These are phyloP conservation scores for Bombus sylvicola DNA, from an alignment of 1,140 invertebrate genomes.

Conservation along the genomic window DNA sequence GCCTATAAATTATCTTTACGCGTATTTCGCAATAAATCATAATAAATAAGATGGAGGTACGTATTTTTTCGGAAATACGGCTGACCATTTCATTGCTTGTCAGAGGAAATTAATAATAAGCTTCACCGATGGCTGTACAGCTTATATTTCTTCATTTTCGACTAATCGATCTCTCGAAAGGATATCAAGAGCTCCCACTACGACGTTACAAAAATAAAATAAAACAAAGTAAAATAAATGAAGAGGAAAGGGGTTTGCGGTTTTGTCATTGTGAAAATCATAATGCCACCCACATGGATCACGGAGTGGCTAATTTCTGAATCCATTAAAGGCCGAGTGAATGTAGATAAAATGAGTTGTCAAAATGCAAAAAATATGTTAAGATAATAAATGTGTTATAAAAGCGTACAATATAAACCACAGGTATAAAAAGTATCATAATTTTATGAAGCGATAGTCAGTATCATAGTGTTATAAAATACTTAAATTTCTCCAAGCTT, in stretches of 20 bases:
- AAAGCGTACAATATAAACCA: neutral
- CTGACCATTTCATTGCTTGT: neutral
- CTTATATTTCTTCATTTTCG: constrained; percentile 29
- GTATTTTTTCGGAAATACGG: neutral
- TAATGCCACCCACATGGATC: constrained; percentile 59
- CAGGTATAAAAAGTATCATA: neutral
- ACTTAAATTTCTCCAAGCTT: too few species aligned
- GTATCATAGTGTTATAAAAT: too few species aligned
- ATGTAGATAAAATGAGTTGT: neutral
- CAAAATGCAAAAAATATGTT: neutral
- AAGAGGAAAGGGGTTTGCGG: constrained; percentile 28
- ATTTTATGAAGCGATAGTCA: too few species aligned
- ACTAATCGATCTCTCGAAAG: constrained; percentile 27
- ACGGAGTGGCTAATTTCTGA: constrained; percentile 21
- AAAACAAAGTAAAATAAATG: constrained; percentile 16
- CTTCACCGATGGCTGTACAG: neutral
- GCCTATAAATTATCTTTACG: constrained; percentile 20
- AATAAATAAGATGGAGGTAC: neutral
- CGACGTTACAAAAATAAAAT: neutral
- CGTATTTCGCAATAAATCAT: constrained; percentile 24
- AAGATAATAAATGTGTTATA: neutral
- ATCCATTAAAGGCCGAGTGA: neutral
- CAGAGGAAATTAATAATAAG: constrained; percentile 28
- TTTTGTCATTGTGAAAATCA: constrained; percentile 48
- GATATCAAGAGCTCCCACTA: constrained; percentile 2